Evolutionary conservation across 2,113 vertebrate species (phyloP), one percentile per base, ranked within the genome.

Genomic region (Tragelaphus buxtoni): DNA sequence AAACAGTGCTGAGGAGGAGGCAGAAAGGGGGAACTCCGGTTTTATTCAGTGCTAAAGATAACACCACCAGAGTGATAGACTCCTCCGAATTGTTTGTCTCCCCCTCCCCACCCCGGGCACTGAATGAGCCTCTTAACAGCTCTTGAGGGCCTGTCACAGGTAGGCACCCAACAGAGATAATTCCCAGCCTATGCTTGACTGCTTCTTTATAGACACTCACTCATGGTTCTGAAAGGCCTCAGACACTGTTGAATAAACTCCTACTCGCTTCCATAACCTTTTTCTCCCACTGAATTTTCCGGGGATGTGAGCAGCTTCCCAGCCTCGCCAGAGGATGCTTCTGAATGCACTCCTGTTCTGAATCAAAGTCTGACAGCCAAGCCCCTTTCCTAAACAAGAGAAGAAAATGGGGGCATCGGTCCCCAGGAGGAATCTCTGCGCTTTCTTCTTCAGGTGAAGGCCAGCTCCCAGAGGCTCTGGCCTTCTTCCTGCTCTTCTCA

Each of bases 51-150:
- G 99, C 99, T 99, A 99, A 99, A 99, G 99, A 99, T 99, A 99
- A 99, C 99, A 99, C 99, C 98, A 99, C 98, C 99, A 99, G 99
- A 99, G 99, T 99, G 99, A 99, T 99, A 99, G 99, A 99, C 99
- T 99, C 99, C 99, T 99, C 99, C 98, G 99, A 99, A 99, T 99
- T 99, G 99, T 99, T 99, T 99, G 99, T 99, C 99, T 99, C 98
- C 98, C 98, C 98, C 98, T 99, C 98, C 98, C 35, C n/a, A 47
- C 47, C 98, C 94, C 80, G 76, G 97, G 98, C 98, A 96, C 98
- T 99, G 99, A 99, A 99, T 99, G 99, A 99, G 99, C 98, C 99
- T 99, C 99, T 99, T 99, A 99, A 99, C 99, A 98, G 99, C 99
- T 99, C 99, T 99, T 99, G 99, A 99, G 99, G 98, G 99, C 98